Conservation (phyloP, 1,140 invertebrate genomes). For the Delia radicum region DNA sequence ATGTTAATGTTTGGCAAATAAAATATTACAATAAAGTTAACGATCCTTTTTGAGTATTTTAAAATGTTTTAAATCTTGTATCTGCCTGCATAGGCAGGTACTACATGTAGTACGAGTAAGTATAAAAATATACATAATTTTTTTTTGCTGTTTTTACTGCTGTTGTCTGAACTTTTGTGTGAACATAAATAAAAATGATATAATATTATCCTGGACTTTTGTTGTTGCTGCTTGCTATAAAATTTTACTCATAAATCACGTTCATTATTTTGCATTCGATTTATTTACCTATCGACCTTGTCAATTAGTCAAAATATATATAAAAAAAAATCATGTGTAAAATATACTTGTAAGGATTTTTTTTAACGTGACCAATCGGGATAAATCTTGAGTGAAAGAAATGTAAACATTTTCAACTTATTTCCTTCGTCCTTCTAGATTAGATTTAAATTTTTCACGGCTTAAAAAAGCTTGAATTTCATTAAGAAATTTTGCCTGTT, state of each 20-base stretch:
- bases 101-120: neutral
- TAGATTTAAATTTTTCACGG: too few species aligned
- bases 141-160: neutral
- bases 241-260: neutral
- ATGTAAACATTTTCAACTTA: too few species aligned
- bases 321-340: neutral
- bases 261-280: slow-evolving; percentile 1
- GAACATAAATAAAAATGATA: neutral
- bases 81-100: neutral
- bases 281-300: slow-evolving; percentile 4
- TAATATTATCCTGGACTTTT: neutral
- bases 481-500: too few species aligned
- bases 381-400: too few species aligned
- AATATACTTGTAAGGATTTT: neutral
- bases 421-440: too few species aligned
- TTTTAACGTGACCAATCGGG: neutral
- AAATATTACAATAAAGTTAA: neutral
- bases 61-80: neutral
- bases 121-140: too few species aligned
- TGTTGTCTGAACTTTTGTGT: neutral
- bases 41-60: neutral
- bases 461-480: too few species aligned
- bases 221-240: neutral
- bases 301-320: neutral
- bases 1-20: neutral